Percentiles rank a stretch among this genome's conserved stretches.
These are phyloP conservation scores for Lycocorax pyrrhopterus DNA, from an alignment of 2,113 vertebrate species.

Conservation along the genomic window DNA sequence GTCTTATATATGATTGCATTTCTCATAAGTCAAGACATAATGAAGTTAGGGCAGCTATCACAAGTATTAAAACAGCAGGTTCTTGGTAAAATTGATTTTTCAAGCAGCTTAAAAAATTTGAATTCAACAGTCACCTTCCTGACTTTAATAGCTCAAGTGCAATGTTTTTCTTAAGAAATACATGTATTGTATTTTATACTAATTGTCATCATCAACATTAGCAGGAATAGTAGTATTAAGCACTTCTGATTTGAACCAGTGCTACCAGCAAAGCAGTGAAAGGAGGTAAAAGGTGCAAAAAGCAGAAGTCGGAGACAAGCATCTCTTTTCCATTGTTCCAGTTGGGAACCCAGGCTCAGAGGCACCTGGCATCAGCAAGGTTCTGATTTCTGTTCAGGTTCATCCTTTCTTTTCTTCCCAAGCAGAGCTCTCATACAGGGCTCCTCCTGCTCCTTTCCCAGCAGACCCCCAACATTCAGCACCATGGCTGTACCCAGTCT, in stretches of 20 bases:
- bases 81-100: slow-evolving; percentile 43
- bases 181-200: slow-evolving; percentile 22
- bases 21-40: slow-evolving; percentile 12
- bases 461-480: neutral
- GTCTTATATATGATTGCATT: neutral
- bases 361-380: neutral
- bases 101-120: slow-evolving; percentile 8
- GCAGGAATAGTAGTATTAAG: slow-evolving; percentile 24
- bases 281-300: neutral
- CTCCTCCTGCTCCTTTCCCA: neutral
- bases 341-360: neutral
- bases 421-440: neutral
- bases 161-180: neutral
- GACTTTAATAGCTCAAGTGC: slow-evolving; percentile 30
- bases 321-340: neutral
- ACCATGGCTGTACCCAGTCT: neutral
- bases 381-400: neutral
- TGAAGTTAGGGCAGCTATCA: neutral
- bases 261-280: neutral
- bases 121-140: slow-evolving; percentile 23
- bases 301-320: neutral
- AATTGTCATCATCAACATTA: neutral
- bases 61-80: slow-evolving; percentile 25
- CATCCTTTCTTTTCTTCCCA: neutral
- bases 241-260: slow-evolving; percentile 3